Evolutionary conservation across 1,140 invertebrate species (phyloP).

Genomic region (Drosophila burlai): DNA sequence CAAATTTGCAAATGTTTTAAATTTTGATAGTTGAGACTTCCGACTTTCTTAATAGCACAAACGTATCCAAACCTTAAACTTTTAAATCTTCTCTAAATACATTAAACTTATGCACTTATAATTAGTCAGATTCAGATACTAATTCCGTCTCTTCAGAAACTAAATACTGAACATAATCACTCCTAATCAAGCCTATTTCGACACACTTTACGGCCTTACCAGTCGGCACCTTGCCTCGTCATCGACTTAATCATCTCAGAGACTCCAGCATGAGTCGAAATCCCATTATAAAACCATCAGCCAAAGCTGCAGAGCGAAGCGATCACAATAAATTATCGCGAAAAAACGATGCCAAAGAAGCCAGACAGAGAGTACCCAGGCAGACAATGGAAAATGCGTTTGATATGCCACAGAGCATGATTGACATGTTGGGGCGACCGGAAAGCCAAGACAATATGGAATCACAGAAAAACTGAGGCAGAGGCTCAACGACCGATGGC

Average conservation of each 20-base stretch:
- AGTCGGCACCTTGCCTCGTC: conserved; percentile 31
- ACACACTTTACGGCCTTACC: conserved; percentile 15
- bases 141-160: background rate
- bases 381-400: conserved; percentile 54
- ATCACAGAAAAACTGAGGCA: conserved; percentile 6
- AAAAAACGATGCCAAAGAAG: conserved; percentile 19
- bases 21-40: background rate
- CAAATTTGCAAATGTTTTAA: too few species aligned
- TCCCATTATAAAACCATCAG: conserved; percentile 67
- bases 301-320: conserved; percentile 62
- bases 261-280: conserved; percentile 11
- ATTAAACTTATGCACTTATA: background rate
- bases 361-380: conserved; percentile 28
- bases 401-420: conserved; percentile 51
- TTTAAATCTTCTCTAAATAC: background rate
- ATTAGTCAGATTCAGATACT: background rate
- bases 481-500: conserved; percentile 34
- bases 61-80: background rate
- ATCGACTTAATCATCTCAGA: conserved; percentile 21
- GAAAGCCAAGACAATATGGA: conserved; percentile 56
- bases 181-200: conserved; percentile 26
- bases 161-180: conserved; percentile 10
- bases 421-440: conserved; percentile 73
- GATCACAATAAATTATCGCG: conserved; percentile 52
- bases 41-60: background rate